Evolutionary conservation across 2,888 invertebrate genomes (phyloP), one percentile per base, ranked within the genome.

Genomic region (Tenodera sinensis): DNA sequence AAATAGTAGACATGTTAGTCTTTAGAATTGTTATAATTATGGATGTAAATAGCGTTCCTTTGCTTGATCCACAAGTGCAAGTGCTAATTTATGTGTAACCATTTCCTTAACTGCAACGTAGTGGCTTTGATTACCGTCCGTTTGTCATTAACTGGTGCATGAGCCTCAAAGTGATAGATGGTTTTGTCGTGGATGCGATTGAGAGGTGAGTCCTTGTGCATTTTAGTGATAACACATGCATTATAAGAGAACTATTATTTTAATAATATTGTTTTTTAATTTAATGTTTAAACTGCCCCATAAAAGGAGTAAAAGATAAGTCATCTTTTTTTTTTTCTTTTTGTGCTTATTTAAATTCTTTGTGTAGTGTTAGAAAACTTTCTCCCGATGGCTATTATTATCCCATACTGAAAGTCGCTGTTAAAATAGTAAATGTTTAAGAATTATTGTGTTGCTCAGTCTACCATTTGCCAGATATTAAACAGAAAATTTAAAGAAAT

Each of bases 131-230:
- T 93, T 98, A 98, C 94, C 96, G 98, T 89, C 98, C 98, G 82
- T 98, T 97, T 94, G 96, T 98, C 90, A 95, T 98, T 90, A 98
- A 98, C 93, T 98, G 98, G 98, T 97, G 98, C 93, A 96, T 97
- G 95, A 96, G 96, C 92, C 95, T 98, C 54, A 97, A 97, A 93
- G 95, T 97, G 28, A 96, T 98, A 88, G 98, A 98, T 93, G 98
- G 98, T 25, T 97, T 96, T 93, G 96, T 96, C 86, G 97, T 98
- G 91, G 97, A 97, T 93, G 97, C 98, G 89, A 97, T 98, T 91
- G 98, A 98, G 95, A 97, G 97, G 98, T 97, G 93, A 93, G 93
- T 92, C 82, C 85, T 83, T 90, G 83, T 25, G 25, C 54, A 71
- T 71, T 71, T 71, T 71, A 71, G 54, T 71, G 25, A 71, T 71